Conservation (phyloP, 2,888 invertebrate genomes). For the Nysson spinosus region DNA sequence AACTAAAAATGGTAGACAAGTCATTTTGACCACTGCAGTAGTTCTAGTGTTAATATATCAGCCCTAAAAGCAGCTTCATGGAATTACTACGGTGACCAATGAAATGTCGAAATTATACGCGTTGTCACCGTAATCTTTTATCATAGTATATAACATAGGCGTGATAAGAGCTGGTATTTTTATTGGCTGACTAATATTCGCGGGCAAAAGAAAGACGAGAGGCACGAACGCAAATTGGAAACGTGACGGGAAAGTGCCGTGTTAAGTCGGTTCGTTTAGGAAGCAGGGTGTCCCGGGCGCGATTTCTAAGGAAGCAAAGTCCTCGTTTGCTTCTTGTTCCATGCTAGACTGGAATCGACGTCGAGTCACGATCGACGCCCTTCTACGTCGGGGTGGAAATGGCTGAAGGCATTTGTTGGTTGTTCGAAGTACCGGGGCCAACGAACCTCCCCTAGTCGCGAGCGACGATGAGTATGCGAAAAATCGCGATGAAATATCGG, state of each 20-base stretch:
- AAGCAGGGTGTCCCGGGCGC: neutral
- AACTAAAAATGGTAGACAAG: too few relatives aligned
- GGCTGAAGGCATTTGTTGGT: slow-evolving; percentile 45
- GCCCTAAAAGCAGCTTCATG: too few relatives aligned
- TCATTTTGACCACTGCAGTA: too few relatives aligned
- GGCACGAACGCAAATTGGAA: slow-evolving; percentile 66
- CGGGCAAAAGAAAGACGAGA: slow-evolving; percentile 34
- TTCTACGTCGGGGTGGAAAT: slow-evolving; percentile 32
- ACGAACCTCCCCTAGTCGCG: slow-evolving; percentile 41
- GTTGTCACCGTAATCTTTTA: too few relatives aligned
- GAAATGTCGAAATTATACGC: too few relatives aligned
- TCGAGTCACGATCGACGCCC: slow-evolving; percentile 52
- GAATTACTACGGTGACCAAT: too few relatives aligned
- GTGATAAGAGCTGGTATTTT: neutral
- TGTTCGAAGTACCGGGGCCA: slow-evolving; percentile 34
- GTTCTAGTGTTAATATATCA: too few relatives aligned
- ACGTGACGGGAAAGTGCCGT: slow-evolving; percentile 62
- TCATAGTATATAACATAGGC: too few relatives aligned
- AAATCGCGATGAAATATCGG: slow-evolving; percentile 50
- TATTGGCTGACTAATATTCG: slow-evolving; percentile 49
- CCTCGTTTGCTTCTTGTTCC: slow-evolving; percentile 30
- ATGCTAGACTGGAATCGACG: slow-evolving; percentile 5
- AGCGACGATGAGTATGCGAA: slow-evolving; percentile 47
- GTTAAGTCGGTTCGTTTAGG: slow-evolving; percentile 32
- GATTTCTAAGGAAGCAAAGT: slow-evolving; percentile 28